Evolutionary conservation across 2,113 vertebrate genomes (phyloP), one percentile per base, ranked within the genome.

Genomic region (Leucosticte australis): DNA sequence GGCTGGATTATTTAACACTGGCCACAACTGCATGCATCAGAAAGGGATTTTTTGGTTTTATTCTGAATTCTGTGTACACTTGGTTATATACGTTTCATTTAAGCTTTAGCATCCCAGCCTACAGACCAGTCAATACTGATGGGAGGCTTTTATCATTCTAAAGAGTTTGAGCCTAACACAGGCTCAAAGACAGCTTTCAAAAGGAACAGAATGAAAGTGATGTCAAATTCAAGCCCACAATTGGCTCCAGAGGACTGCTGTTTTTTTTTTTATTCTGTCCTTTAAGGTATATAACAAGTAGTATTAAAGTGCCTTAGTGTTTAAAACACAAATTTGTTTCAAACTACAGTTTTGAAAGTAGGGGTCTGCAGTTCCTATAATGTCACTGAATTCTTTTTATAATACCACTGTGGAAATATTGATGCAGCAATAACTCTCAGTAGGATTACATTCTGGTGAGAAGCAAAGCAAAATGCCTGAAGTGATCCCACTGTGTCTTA

Each of bases 271-370:
- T 63, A 78, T 96, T 83, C 87, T 92, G 81, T 62, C 31, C 79
- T 96, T 96, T 96, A 97, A 97, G 90, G 71, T 92, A 91, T 80
- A 81, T 91, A 95, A 94, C 92, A 97, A 97, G 65, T 83, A 91
- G 79, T 95, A 95, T 94, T 97, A 96, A 95, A 95, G 81, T 92
- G 39, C 78, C 95, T 96, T 96, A 91, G 93, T 96, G 89, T 97
- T 96, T 96, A 97, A 98, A 98, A 96, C 94, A 96, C 75, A 83
- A 95, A 95, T 97, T 96, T 98, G 68, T 97, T 97, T 98, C 94
- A 95, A 96, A 91, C 79, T 80, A 69, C 56, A 76, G n/a, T 94
- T 97, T 97, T 97, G 92, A 96, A 96, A 96, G 77, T 52, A 33
- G 35, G 30, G 83, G 41, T 19, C 60, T 90, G 44, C 37, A 89